phyloP scores from a whole-genome alignment of 2,113 vertebrate species.

The Dicentrarchus labrax region DNA sequence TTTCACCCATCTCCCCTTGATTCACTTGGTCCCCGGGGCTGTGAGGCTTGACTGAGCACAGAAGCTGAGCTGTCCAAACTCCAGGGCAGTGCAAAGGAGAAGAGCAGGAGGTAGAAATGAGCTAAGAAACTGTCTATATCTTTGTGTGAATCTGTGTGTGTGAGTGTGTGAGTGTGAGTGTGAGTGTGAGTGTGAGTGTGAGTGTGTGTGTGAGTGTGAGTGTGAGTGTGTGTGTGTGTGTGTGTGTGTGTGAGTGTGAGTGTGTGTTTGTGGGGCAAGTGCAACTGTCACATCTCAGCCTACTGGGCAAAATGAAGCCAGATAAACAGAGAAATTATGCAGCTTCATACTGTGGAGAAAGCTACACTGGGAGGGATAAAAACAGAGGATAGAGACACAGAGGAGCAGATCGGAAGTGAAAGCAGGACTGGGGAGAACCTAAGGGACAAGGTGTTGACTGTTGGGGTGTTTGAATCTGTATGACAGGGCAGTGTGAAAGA shows the following conservation, averaged over 20 bases:
- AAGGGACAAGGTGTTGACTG: slow-evolving; percentile 58
- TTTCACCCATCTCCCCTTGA: slow-evolving; percentile 59
- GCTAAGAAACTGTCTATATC: slow-evolving; percentile 41
- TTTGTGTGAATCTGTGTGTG: slow-evolving; percentile 20
- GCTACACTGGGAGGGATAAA: slow-evolving; percentile 54
- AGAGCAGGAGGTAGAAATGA: slow-evolving; percentile 54
- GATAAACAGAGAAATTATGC: slow-evolving; percentile 73
- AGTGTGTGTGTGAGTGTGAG: slow-evolving; percentile 24
- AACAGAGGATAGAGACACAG: slow-evolving; percentile 32
- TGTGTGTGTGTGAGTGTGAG: slow-evolving; percentile 30
- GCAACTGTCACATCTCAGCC: slow-evolving; percentile 73
- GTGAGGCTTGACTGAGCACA: slow-evolving; percentile 81
- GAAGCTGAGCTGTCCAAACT: slow-evolving; percentile 80
- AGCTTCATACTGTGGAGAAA: slow-evolving; percentile 41
- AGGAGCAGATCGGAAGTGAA: slow-evolving; percentile 56
- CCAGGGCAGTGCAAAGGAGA: slow-evolving; percentile 58
- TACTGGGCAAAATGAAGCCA: slow-evolving; percentile 71
- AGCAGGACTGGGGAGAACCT: slow-evolving; percentile 27
- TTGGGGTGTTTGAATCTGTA: slow-evolving; percentile 47
- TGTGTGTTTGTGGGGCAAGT: slow-evolving; percentile 33
- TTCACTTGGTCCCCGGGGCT: slow-evolving; percentile 72
- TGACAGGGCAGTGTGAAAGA: slow-evolving; percentile 48
- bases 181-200: slow-evolving; percentile 33
- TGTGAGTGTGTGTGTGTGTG: slow-evolving; percentile 28
- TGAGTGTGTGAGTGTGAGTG: slow-evolving; percentile 28